Conservation (phyloP, 2,888 invertebrate species). For the Harpagoxenus sublaevis region DNA sequence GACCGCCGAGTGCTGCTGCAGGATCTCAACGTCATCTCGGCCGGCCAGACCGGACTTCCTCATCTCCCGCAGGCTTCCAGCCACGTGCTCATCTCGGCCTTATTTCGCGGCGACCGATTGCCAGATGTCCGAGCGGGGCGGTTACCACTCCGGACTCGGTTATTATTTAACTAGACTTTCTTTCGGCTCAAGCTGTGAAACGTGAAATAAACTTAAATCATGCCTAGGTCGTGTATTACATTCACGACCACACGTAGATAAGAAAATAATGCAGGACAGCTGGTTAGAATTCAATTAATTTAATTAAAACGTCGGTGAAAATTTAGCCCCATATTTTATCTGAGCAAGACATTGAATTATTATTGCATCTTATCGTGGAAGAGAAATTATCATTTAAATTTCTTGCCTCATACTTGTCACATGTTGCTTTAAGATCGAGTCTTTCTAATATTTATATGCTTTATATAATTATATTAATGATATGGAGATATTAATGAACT, state of each 20-base stretch:
- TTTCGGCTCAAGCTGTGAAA: background rate
- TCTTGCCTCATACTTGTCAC: background rate
- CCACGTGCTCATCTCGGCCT: constrained; percentile 31
- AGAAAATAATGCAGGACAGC: background rate
- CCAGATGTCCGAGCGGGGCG: constrained; percentile 39
- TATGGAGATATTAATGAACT: background rate
- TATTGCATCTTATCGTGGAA: background rate
- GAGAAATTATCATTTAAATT: background rate
- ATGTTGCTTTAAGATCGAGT: background rate
- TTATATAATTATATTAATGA: constrained; percentile 9
- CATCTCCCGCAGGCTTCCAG: constrained; percentile 30
- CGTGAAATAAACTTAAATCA: background rate
- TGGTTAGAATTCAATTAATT: constrained; percentile 1
- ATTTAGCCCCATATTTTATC: background rate
- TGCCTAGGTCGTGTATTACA: background rate
- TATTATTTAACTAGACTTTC: constrained; percentile 11
- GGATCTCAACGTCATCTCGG: constrained; percentile 44
- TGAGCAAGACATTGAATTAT: background rate
- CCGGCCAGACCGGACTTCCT: constrained; percentile 47
- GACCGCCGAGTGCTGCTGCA: constrained; percentile 2
- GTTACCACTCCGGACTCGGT: background rate
- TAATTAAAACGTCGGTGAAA: constrained; percentile 3
- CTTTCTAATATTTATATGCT: background rate
- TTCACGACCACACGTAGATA: background rate
- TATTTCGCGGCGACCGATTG: constrained; percentile 16